Percentiles rank a stretch among this genome's conserved stretches.
These are phyloP conservation scores for Bovichtus diacanthus DNA, from an alignment of 2,797 vertebrate species.

Conservation along the genomic window DNA sequence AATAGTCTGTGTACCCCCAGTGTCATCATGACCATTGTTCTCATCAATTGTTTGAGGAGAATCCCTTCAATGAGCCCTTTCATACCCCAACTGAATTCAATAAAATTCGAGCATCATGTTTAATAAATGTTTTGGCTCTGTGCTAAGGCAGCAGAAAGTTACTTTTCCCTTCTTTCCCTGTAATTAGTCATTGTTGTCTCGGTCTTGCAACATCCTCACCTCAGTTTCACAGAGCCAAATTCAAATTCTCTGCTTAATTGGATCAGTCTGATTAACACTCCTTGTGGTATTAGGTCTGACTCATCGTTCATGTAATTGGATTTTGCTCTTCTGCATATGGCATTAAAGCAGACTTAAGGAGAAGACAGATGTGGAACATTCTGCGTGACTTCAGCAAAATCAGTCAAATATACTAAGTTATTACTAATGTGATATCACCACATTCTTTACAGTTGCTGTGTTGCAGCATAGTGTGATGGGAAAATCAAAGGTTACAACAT, in stretches of 20 bases:
- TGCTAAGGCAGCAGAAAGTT: background rate
- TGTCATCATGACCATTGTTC: background rate
- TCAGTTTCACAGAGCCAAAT: slow-evolving; percentile 5
- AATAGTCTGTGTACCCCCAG: background rate
- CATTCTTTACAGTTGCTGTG: background rate
- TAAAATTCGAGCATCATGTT: background rate
- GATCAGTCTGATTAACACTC: slow-evolving; percentile 27
- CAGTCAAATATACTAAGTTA: background rate
- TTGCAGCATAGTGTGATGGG: background rate
- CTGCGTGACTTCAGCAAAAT: background rate
- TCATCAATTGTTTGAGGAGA: slow-evolving; percentile 16
- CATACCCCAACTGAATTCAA: slow-evolving; percentile 9
- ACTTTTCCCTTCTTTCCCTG: background rate
- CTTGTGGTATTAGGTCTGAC: slow-evolving; percentile 17
- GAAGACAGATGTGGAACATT: background rate
- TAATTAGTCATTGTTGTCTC: slow-evolving; percentile 21
- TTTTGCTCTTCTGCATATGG: background rate
- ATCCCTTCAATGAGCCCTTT: background rate
- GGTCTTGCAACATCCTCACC: background rate
- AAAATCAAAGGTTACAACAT: slow-evolving; percentile 8
- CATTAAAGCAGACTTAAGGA: slow-evolving; percentile 1
- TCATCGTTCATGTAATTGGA: slow-evolving; percentile 22
- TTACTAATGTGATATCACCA: background rate
- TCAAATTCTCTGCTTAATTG: slow-evolving; percentile 32
- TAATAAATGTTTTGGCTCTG: background rate